These are phyloP conservation scores for Phoenicopterus ruber DNA, from an alignment of 2,113 vertebrate species.

Conservation along the genomic window DNA sequence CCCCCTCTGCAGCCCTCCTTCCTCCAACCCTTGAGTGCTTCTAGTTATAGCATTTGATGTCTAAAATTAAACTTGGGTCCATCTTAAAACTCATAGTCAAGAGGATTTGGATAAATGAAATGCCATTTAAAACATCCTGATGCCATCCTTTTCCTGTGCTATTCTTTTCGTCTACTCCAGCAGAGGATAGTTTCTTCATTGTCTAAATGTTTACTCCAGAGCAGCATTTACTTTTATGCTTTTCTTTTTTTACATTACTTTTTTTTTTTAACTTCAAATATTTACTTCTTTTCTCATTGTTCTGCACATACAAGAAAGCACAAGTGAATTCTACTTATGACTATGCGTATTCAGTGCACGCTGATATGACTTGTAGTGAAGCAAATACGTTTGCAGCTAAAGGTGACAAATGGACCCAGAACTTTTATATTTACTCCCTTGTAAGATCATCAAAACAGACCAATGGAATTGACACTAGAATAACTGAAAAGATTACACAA, in stretches of 20 bases:
- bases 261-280: not conserved
- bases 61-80: conserved; percentile 13
- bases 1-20: not conserved
- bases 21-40: not conserved
- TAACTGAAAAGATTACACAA: not conserved
- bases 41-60: conserved; percentile 16
- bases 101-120: not conserved
- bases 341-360: not conserved
- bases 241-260: not conserved
- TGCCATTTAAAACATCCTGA: not conserved
- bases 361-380: not conserved
- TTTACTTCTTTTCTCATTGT: not conserved
- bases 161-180: not conserved
- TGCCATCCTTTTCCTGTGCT: not conserved
- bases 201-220: not conserved
- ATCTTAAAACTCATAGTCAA: not conserved
- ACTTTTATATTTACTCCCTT: not conserved
- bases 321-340: not conserved
- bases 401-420: not conserved
- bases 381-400: not conserved
- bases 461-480: not conserved
- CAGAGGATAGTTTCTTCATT: not conserved
- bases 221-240: not conserved
- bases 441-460: not conserved
- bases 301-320: not conserved